These are phyloP conservation scores for Arctia plantaginis DNA, from an alignment of 2,888 invertebrate genomes.

Conservation along the genomic window DNA sequence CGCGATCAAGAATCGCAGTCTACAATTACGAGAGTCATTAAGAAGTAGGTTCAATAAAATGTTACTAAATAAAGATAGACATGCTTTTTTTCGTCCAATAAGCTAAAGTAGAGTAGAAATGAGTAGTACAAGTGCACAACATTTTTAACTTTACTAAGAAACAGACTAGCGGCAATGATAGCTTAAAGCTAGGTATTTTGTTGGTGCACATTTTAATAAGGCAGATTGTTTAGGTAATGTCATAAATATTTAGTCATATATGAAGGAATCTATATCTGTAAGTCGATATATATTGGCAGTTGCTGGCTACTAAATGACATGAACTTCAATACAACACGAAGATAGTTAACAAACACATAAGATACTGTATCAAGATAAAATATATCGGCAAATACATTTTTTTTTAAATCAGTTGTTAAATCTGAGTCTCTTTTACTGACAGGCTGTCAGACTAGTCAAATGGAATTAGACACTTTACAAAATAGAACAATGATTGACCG, in stretches of 20 bases:
- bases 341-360: background rate
- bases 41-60: conserved; percentile 4
- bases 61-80: background rate
- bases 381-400: conserved; percentile 31
- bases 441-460: background rate
- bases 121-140: background rate
- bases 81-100: background rate
- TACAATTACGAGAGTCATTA: conserved; percentile 33
- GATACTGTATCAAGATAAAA: conserved; percentile 9
- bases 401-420: conserved; percentile 27
- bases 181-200: background rate
- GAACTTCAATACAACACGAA: background rate
- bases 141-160: background rate
- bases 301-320: background rate
- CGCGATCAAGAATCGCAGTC: conserved; percentile 32
- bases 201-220: background rate
- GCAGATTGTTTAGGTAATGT: background rate
- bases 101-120: no score
- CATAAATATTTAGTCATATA: background rate
- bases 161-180: background rate
- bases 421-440: conserved; percentile 21
- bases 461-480: conserved; percentile 16
- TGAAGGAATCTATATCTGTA: background rate
- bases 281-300: background rate
- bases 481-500: conserved; percentile 31